Evolutionary conservation across 2,113 vertebrate species (phyloP), one percentile per base, ranked within the genome.

Genomic region (Heterocephalus glaber): DNA sequence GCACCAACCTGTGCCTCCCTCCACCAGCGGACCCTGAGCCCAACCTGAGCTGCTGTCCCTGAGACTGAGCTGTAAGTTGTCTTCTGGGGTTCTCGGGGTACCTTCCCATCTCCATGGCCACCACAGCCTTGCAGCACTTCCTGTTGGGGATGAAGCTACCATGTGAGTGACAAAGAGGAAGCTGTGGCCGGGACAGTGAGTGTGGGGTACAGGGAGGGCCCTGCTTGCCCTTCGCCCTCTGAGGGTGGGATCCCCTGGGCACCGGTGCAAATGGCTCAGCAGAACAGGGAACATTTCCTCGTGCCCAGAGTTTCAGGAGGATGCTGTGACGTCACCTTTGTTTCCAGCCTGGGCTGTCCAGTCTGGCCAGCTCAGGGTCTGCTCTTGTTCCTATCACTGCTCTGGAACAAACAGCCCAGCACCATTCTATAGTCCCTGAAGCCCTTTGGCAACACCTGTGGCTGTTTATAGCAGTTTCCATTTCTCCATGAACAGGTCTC

Each of bases 131-230:
- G 68, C 76, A 74, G 30, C n/a, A 90, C 28, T 96, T 97, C 97
- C 96, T 90, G 68, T 92, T 60, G 61, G 35, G 33, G 54, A 24
- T 1, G 0, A 61, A 74, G 58, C 56, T n/a, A 30, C 44, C 58
- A 20, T 6, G 12, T 82, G 83, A 88, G 44, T 65, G 72, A 86
- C 74, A 74, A 41, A 93, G 74, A 94, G 96, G 96, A 97, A 96
- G 72, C 47, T 80, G 91, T 26, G 88, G 80, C 30, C 10, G 5
- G 56, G 85, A n/a, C 60, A 30, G 79, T 6, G 11, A 63, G 30
- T 63, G 86, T 24, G 14, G 2, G 6, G 84, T 3, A 1, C 41
- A 17, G 52, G 33, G 70, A 74, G 74, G 28, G 72, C 28, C 33
- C 28, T n/a, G n/a, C 26, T 38, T 63, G 63, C 22, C 24, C 44